A percentile compares a stretch with the other conserved stretches of the same genome.
Conservation (phyloP, 1,140 invertebrate genomes). For the Pseudomyrmex flavicornis region DNA sequence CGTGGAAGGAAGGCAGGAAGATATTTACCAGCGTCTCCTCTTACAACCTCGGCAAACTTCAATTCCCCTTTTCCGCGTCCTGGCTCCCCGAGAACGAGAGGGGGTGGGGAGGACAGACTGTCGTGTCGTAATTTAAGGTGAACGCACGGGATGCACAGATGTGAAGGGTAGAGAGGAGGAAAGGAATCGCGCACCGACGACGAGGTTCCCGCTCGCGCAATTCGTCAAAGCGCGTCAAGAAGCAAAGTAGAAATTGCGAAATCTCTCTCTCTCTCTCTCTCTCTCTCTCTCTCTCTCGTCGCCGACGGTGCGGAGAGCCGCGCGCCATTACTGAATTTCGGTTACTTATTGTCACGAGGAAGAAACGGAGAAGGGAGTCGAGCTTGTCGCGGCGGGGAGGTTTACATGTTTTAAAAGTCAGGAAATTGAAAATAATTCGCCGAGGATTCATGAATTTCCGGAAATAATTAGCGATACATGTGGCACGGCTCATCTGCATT, state of each 20-base stretch:
- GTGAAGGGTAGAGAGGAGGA: neutral
- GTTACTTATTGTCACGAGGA: neutral
- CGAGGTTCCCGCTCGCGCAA: slow-evolving; percentile 24
- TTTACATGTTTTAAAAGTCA: slow-evolving; percentile 45
- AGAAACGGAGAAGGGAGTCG: too few species aligned
- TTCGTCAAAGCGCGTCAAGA: slow-evolving; percentile 33
- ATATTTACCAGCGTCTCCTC: slow-evolving; percentile 76
- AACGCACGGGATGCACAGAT: slow-evolving; percentile 46
- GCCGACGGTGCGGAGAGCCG: neutral
- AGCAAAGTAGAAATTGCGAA: slow-evolving; percentile 35
- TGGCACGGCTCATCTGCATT: slow-evolving; percentile 40
- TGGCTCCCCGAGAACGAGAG: slow-evolving; percentile 45
- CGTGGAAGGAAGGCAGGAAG: slow-evolving; percentile 66
- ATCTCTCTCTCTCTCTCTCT: neutral
- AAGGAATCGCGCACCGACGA: neutral
- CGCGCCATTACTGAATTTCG: slow-evolving; percentile 2
- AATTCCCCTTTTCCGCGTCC: slow-evolving; percentile 72
- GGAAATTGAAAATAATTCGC: slow-evolving; percentile 49
- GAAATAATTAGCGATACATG: slow-evolving; percentile 51
- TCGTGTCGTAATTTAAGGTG: slow-evolving; percentile 70
- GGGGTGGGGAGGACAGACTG: slow-evolving; percentile 4
- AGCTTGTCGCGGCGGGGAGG: neutral
- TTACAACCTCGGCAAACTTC: slow-evolving; percentile 76
- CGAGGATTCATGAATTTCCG: slow-evolving; percentile 42
- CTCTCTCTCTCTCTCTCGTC: too few species aligned